Evolutionary conservation across 2,888 invertebrate genomes (phyloP).

Genomic region (Epicampocera succincta): DNA sequence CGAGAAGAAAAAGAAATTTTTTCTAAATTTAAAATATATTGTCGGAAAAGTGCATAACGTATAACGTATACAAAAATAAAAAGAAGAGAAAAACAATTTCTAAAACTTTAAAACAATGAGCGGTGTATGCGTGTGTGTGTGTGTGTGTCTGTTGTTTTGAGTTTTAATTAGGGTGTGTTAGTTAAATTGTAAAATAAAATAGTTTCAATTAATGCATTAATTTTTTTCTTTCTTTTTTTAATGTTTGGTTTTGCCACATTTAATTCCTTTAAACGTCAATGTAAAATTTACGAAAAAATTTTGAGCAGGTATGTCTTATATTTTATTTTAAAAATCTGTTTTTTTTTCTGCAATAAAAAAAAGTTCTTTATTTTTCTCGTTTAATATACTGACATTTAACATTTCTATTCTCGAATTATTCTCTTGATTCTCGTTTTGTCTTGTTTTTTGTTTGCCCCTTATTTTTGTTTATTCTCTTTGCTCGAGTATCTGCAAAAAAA

Average conservation of each 20-base stretch:
- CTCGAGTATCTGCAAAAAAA: too few species aligned
- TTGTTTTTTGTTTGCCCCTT: too few species aligned
- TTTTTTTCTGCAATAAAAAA: not conserved
- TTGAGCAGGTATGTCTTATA: slow-evolving; percentile 53
- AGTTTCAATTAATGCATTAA: not conserved
- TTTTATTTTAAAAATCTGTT: not conserved
- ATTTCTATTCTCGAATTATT: slow-evolving; percentile 10
- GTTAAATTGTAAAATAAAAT: not conserved
- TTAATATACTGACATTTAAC: not conserved
- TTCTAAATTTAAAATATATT: slow-evolving; percentile 11
- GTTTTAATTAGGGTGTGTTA: slow-evolving; percentile 42
- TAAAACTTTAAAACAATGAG: not conserved
- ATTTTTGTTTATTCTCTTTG: too few species aligned
- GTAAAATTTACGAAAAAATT: slow-evolving; percentile 3
- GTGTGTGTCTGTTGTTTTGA: slow-evolving; percentile 13
- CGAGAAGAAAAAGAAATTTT: slow-evolving; percentile 17
- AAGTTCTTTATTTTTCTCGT: slow-evolving; percentile 8
- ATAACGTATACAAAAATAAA: too few species aligned
- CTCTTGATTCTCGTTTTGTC: slow-evolving; percentile 13
- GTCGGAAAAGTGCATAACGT: slow-evolving; percentile 1
- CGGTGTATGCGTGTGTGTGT: slow-evolving; percentile 25
- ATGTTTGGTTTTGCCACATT: not conserved
- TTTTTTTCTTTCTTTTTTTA: not conserved
- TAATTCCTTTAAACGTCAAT: not conserved
- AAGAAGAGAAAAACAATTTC: not conserved